Evolutionary conservation across 2,888 invertebrate genomes (phyloP).

Genomic region (Bombylius major): DNA sequence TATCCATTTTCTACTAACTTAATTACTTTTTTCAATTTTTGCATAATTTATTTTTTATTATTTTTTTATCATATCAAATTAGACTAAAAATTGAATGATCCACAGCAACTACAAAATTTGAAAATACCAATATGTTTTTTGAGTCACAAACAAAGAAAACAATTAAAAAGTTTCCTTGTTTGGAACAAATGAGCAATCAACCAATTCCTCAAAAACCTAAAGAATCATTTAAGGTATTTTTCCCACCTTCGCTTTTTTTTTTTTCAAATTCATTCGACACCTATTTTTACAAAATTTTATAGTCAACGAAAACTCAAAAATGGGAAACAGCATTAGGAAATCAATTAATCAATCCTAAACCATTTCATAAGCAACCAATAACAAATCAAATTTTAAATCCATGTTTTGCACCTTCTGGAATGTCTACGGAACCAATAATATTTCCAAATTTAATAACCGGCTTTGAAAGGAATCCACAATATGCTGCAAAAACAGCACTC

Average conservation of each 20-base stretch:
- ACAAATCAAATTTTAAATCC: constrained; percentile 64
- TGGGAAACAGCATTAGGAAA: constrained; percentile 70
- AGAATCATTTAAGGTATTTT: constrained; percentile 44
- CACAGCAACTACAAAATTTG: constrained; percentile 14
- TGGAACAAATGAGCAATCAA: constrained; percentile 52
- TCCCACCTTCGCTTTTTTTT: too few relatives aligned
- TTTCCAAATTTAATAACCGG: constrained; percentile 75
- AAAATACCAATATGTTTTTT: constrained; percentile 29
- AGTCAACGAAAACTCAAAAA: constrained; percentile 61
- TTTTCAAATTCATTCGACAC: too few relatives aligned
- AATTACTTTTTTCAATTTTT: too few relatives aligned
- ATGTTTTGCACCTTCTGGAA: constrained; percentile 37
- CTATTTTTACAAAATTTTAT: neutral
- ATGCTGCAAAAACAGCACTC: constrained; percentile 70
- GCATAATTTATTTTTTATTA: too few relatives aligned
- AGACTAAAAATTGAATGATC: too few relatives aligned
- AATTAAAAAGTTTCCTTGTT: constrained; percentile 45
- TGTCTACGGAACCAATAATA: constrained; percentile 62
- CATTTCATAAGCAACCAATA: constrained; percentile 53
- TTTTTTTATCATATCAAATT: too few relatives aligned
- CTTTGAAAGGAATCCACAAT: constrained; percentile 69
- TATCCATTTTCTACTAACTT: too few relatives aligned
- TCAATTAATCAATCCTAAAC: constrained; percentile 62
- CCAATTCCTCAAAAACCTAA: constrained; percentile 51
- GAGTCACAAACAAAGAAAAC: constrained; percentile 71